These are phyloP conservation scores for Staurois parvus DNA, from an alignment of 2,797 vertebrate species.

Conservation along the genomic window DNA sequence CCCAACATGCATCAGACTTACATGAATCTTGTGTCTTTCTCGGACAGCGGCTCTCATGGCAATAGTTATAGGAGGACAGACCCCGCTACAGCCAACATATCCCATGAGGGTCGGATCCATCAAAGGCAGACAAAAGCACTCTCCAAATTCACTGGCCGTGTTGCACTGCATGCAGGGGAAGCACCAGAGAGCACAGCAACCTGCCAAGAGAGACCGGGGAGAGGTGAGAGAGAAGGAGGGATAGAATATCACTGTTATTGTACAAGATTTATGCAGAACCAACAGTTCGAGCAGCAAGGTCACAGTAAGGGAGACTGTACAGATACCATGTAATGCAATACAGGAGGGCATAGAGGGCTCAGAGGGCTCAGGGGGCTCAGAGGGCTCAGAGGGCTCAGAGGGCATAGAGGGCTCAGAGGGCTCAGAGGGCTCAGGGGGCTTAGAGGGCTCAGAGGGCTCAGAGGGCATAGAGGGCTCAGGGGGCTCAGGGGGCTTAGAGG, in stretches of 20 bases:
- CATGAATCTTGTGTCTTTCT: slow-evolving; percentile 69
- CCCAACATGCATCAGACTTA: slow-evolving; percentile 1
- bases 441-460: no score
- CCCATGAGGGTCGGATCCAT: slow-evolving; percentile 62
- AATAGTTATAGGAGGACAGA: slow-evolving; percentile 48
- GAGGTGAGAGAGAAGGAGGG: neutral
- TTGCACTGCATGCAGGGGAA: slow-evolving; percentile 67
- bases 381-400: no score
- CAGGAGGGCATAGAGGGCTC: no score
- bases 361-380: no score
- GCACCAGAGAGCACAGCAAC: slow-evolving; percentile 71
- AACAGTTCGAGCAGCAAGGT: no score
- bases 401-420: no score
- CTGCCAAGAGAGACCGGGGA: slow-evolving; percentile 40
- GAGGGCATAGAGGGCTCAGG: no score
- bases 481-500: no score
- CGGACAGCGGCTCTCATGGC: slow-evolving; percentile 66
- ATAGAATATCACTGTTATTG: neutral
- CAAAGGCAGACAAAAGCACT: slow-evolving; percentile 71
- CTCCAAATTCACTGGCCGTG: slow-evolving; percentile 67
- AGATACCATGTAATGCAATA: no score
- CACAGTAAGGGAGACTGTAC: no score
- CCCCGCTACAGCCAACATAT: neutral
- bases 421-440: no score
- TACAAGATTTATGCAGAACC: no score